phyloP scores from a whole-genome alignment of 2,888 invertebrate genomes.

The Entomobrya proxima region DNA sequence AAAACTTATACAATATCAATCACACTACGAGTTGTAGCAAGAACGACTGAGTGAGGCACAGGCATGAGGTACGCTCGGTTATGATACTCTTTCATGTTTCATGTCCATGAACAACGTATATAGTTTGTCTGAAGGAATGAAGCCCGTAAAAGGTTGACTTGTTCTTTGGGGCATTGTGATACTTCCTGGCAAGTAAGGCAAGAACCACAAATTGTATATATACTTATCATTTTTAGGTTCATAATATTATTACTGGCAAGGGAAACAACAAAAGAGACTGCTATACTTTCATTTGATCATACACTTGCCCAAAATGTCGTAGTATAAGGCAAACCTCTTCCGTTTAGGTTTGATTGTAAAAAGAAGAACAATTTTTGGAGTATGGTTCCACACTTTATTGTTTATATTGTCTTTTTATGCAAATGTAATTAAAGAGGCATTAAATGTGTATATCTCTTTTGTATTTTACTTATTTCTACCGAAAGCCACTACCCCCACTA shows the following conservation, averaged over 20 bases:
- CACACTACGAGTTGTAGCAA: neutral
- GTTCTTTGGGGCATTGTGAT: too few relatives aligned
- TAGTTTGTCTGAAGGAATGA: too few relatives aligned
- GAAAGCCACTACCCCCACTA: slow-evolving; percentile 29
- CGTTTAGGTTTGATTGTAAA: neutral
- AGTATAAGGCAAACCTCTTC: neutral
- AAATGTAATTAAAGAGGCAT: slow-evolving; percentile 65
- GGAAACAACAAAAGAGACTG: too few relatives aligned
- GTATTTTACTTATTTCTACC: slow-evolving; percentile 36
- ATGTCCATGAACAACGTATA: too few relatives aligned
- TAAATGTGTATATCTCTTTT: slow-evolving; percentile 29
- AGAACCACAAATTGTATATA: too few relatives aligned
- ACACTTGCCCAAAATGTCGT: neutral
- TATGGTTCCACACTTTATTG: slow-evolving; percentile 6
- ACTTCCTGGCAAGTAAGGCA: too few relatives aligned
- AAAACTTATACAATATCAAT: slow-evolving; percentile 37
- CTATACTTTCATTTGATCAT: too few relatives aligned
- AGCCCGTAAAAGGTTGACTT: too few relatives aligned
- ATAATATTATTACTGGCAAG: too few relatives aligned
- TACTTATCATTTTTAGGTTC: too few relatives aligned
- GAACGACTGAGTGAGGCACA: slow-evolving; percentile 5
- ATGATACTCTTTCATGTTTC: too few relatives aligned
- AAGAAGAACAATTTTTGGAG: neutral
- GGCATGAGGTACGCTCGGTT: neutral
- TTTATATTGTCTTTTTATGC: slow-evolving; percentile 43